These are phyloP conservation scores for Caenorhabditis sp. DNA, from an alignment of 2,888 invertebrate species.

Conservation along the genomic window DNA sequence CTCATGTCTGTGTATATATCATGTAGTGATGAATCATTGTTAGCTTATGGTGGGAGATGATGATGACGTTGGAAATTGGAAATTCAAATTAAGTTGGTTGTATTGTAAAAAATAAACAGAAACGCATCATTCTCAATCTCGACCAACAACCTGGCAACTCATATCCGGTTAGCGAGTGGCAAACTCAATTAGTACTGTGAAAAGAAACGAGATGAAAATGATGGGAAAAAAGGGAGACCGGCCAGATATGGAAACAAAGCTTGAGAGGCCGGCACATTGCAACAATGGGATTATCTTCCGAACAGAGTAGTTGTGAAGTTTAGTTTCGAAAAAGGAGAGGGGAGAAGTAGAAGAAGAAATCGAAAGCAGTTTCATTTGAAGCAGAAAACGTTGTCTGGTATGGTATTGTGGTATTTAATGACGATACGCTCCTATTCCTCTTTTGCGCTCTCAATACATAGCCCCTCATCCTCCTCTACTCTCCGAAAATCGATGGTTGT, in stretches of 20 bases:
- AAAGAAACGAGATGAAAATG: conserved; percentile 7
- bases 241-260: conserved; percentile 14
- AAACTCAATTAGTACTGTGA: conserved; percentile 50
- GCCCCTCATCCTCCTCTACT: too few species aligned
- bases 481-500: conserved; percentile 47
- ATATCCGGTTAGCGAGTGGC: conserved; percentile 20
- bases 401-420: conserved; percentile 65
- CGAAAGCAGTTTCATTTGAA: conserved; percentile 65
- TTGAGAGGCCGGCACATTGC: conserved; percentile 29
- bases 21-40: conserved; percentile 32
- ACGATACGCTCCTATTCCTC: conserved; percentile 62
- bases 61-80: neutral
- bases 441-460: conserved; percentile 42
- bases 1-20: conserved; percentile 48
- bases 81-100: too few species aligned
- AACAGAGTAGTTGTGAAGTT: conserved; percentile 31
- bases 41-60: too few species aligned
- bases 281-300: conserved; percentile 56
- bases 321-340: conserved; percentile 39
- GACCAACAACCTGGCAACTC: neutral
- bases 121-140: too few species aligned
- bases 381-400: conserved; percentile 63
- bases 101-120: too few species aligned
- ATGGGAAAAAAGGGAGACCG: conserved; percentile 33
- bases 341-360: neutral